Conservation (phyloP, 1,140 invertebrate species). For the Plectrocnemia conspersa region DNA sequence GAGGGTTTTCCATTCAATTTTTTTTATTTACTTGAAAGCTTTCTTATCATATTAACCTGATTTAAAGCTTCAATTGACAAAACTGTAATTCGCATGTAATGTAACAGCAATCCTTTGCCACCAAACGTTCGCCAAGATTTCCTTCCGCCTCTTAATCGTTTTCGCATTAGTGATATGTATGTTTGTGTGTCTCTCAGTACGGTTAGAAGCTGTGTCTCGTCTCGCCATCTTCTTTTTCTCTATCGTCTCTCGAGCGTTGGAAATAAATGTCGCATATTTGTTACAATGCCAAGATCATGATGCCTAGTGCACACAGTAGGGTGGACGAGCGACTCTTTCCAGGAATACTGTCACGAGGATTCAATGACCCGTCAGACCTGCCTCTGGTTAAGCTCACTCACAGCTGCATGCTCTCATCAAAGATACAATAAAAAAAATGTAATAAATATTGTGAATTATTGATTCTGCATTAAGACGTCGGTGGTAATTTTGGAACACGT, state of each 20-base stretch:
- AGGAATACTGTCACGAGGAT: not conserved
- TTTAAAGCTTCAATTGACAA: no score
- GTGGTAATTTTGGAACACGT: no score
- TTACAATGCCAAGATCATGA: slow-evolving; percentile 20
- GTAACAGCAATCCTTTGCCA: no score
- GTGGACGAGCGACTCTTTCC: not conserved
- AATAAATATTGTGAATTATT: no score
- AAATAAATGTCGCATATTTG: slow-evolving; percentile 22
- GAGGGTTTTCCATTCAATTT: no score
- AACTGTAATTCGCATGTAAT: not conserved
- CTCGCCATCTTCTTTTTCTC: not conserved
- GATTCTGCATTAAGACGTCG: no score
- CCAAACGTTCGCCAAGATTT: not conserved
- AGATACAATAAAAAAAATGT: no score
- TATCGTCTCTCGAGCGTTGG: not conserved
- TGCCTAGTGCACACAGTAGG: not conserved
- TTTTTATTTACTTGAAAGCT: no score
- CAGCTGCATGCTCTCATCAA: no score
- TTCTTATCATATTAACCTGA: no score
- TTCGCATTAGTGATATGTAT: not conserved
- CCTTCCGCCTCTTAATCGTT: not conserved
- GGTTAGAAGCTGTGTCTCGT: not conserved
- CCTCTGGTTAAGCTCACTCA: no score
- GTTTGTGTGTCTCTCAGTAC: not conserved
- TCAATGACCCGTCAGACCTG: not conserved